Base-by-base conservation (phyloP, 1,140 invertebrate genomes). In the Telenomus remus region DNA sequence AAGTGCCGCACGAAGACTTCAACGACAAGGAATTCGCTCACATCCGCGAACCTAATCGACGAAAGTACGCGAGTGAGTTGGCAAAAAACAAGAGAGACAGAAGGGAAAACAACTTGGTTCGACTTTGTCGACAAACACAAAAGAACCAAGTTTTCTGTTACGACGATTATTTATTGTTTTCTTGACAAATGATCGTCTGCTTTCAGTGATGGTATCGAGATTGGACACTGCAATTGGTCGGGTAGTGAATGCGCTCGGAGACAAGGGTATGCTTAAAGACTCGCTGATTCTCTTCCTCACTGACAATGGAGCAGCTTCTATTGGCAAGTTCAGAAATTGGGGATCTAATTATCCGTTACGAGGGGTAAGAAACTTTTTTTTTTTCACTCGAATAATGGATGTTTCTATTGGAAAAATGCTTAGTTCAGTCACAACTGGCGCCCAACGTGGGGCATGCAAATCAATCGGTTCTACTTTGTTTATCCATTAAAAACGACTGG, bases 201-300 rank as follows among this genome's bases (percentile, higher is more conserved):
- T 63, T 63, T 33, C 13, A 93, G 93, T 89, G 19, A 93, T 94
- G 92, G 89, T 94, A 10, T 88, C 91, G 5, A 91, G 91, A 78
- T 79, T 95, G 46, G 94, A 95, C 82, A 91, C 92, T 59, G 92
- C 92, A 12, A 89, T 95, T 7, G 93, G 93, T 0, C 77, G 84
- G 9, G 89, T 95, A 6, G 87, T 93, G 9, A 82, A 89, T 48
- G 89, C 91, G 1, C 83, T 95, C 27, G 81, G 90, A 4, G 81
- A 89, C 1, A 89, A 86, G 63, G 87, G 89, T 13, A 91, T 93
- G 87, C 78, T 94, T 10, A 89, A 92, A n/a, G 87, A 92, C 76
- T 89, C 90, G 0, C 84, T 93, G 12, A 90, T 93, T 15, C 70
- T 92, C 0, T 92, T 93, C 71, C 82, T 91, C 33, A 89, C 90